Evolutionary conservation across 2,113 vertebrate genomes (phyloP).

Genomic region (Sus scrofa): T2T-Sscrofa CM000820.6:97802001-97802500

Average conservation of each 20-base stretch:
- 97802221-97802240: neutral
- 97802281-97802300: neutral
- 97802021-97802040: neutral
- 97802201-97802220: neutral
- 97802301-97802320: neutral
- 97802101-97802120: neutral
- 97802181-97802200: neutral
- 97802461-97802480: neutral
- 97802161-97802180: neutral
- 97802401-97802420: neutral
- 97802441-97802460: neutral
- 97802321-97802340: neutral
- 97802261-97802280: neutral
- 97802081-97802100: neutral
- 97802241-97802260: neutral
- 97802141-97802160: slow-evolving; percentile 19
- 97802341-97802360: neutral
- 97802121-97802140: slow-evolving; percentile 42
- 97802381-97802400: neutral
- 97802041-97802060: neutral
- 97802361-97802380: neutral
- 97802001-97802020: neutral
- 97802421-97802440: neutral
- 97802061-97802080: neutral
- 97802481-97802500: neutral